Conservation (phyloP, 2,888 invertebrate species). For the Eupithecia pulchellata region DNA sequence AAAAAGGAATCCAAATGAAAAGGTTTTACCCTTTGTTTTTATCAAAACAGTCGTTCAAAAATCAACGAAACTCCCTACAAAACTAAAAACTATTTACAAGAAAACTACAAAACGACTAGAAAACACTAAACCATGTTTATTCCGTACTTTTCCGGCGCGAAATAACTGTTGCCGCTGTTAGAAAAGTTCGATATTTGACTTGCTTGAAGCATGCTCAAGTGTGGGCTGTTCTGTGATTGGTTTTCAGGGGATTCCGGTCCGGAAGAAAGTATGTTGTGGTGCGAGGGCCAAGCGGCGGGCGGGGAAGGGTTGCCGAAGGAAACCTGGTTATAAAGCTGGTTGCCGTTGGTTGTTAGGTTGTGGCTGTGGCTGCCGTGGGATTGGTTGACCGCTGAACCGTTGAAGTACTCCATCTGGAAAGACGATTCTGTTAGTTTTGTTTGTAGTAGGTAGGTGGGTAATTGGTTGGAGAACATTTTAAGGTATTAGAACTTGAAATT, state of each 20-base stretch:
- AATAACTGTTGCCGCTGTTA: conserved; percentile 80
- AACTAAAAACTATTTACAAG: conserved; percentile 50
- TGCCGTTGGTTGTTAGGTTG: conserved; percentile 77
- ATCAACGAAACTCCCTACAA: conserved; percentile 45
- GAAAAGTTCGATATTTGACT: conserved; percentile 83
- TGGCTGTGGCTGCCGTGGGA: conserved; percentile 75
- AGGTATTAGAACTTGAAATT: too few relatives aligned
- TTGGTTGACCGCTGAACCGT: conserved; percentile 79
- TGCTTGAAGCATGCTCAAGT: conserved; percentile 80
- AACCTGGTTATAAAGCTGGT: conserved; percentile 82
- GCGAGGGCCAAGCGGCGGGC: conserved; percentile 77
- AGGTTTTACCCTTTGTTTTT: not conserved
- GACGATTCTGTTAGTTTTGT: conserved; percentile 9
- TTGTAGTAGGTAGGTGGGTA: not conserved
- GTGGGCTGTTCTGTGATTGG: conserved; percentile 77
- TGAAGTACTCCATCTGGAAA: conserved; percentile 83
- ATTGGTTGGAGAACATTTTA: too few relatives aligned
- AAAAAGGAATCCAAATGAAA: not conserved
- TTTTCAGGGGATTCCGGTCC: conserved; percentile 80
- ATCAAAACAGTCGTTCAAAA: conserved; percentile 27
- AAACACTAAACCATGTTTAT: conserved; percentile 83
- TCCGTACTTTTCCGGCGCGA: conserved; percentile 82
- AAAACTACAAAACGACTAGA: conserved; percentile 68
- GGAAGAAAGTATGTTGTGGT: conserved; percentile 78
- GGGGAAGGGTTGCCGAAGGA: conserved; percentile 81